A percentile compares a stretch with the other conserved stretches of the same genome.
phyloP scores from a whole-genome alignment of 2,113 vertebrate genomes.

The Microcebus lehilahytsara region DNA sequence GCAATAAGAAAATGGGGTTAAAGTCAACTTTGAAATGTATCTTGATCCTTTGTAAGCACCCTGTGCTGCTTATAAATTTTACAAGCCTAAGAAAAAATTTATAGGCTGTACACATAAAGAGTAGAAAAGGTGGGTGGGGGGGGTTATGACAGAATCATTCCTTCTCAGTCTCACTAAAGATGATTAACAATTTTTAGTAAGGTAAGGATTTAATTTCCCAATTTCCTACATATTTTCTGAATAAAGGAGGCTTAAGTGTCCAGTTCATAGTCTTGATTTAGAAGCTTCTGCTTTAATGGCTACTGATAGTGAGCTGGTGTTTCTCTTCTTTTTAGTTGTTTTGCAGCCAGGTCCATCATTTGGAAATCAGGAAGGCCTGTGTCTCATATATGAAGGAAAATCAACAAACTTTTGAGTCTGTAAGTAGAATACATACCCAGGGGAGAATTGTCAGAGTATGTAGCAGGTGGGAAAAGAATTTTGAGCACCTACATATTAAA shows the following conservation, averaged over 20 bases:
- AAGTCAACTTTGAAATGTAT: slow-evolving; percentile 34
- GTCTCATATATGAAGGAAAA: slow-evolving; percentile 92
- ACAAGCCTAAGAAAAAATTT: not conserved
- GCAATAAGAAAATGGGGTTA: slow-evolving; percentile 3
- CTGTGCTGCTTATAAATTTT: not conserved
- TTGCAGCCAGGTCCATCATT: slow-evolving; percentile 92
- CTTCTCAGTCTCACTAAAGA: not conserved
- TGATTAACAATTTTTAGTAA: not conserved
- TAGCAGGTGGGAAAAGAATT: slow-evolving; percentile 39
- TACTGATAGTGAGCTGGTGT: slow-evolving; percentile 39
- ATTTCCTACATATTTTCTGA: slow-evolving; percentile 23
- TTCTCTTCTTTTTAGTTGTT: slow-evolving; percentile 84
- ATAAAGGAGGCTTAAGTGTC: slow-evolving; percentile 11
- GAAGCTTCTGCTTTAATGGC: slow-evolving; percentile 43
- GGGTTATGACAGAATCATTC: not conserved
- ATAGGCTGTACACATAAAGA: not conserved
- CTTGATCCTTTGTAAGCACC: not conserved
- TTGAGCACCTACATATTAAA: not conserved
- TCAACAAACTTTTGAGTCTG: slow-evolving; percentile 90
- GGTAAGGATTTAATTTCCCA: not conserved
- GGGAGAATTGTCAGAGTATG: not conserved
- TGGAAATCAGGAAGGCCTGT: slow-evolving; percentile 90
- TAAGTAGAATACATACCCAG: slow-evolving; percentile 82
- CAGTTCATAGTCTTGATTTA: slow-evolving; percentile 51
- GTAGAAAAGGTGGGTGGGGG: not conserved